These are phyloP conservation scores for Aurelia sp. DNA, from an alignment of 30 jellyfish, hydroid and myxozoan genomes.

Conservation along the genomic window DNA sequence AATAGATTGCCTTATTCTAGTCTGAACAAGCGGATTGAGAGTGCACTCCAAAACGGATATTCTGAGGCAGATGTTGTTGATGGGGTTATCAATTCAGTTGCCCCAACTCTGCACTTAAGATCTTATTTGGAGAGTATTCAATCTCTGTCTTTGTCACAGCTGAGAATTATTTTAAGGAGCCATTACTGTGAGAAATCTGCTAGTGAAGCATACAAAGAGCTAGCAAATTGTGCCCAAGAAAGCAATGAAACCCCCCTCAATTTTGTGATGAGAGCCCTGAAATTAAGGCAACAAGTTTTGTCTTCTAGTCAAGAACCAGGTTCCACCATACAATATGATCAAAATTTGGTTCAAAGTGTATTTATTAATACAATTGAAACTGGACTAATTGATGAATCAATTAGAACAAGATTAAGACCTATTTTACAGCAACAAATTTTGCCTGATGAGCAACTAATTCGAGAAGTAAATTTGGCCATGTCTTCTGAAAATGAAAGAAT, in stretches of 20 bases:
- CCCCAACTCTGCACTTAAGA: constrained; percentile 53
- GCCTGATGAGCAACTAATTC: constrained; percentile 21
- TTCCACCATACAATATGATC: constrained; percentile 16
- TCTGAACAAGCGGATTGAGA: constrained; percentile 47
- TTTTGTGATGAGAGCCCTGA: constrained; percentile 28
- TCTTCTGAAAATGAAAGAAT: constrained; percentile 21
- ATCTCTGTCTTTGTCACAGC: constrained; percentile 7
- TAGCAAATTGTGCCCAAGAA: constrained; percentile 29
- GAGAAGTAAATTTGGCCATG: not conserved
- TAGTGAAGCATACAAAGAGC: constrained; percentile 39
- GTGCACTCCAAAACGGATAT: constrained; percentile 41
- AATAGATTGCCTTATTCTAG: constrained; percentile 15
- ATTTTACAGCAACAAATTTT: not conserved
- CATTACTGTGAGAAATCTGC: constrained; percentile 58
- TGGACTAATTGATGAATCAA: constrained; percentile 37
- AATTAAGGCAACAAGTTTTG: constrained; percentile 1
- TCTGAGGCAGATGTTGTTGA: constrained; percentile 59
- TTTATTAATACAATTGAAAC: constrained; percentile 38
- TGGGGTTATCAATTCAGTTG: constrained; percentile 57
- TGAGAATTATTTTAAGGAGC: constrained; percentile 29
- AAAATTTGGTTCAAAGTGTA: constrained; percentile 13
- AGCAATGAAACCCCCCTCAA: constrained; percentile 17
- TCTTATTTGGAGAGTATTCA: constrained; percentile 52
- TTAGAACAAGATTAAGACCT: constrained; percentile 16
- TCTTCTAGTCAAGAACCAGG: constrained; percentile 18